Evolutionary conservation across 2,113 vertebrate species (phyloP).

Genomic region (Tragulus kanchil): DNA sequence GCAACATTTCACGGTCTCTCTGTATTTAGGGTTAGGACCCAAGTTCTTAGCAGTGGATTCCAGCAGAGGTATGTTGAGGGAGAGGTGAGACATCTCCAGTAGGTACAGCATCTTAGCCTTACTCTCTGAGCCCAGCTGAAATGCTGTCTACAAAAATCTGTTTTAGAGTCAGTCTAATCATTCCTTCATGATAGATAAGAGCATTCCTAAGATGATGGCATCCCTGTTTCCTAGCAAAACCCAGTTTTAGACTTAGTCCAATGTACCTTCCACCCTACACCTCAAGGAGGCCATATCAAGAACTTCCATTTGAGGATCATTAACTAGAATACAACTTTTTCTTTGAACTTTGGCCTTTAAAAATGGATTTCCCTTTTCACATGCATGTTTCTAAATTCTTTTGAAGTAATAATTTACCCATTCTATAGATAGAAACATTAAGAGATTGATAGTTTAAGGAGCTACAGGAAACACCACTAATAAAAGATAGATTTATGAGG

Average conservation of each 20-base stretch:
- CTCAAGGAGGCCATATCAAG: background rate
- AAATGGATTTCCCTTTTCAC: background rate
- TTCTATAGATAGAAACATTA: background rate
- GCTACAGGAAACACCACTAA: background rate
- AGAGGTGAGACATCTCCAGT: background rate
- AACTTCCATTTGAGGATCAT: background rate
- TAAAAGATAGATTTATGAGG: constrained; percentile 10
- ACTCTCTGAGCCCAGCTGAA: background rate
- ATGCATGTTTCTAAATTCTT: background rate
- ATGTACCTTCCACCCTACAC: background rate
- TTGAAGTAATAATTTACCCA: background rate
- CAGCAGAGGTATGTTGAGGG: background rate
- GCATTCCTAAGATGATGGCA: background rate
- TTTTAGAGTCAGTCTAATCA: background rate
- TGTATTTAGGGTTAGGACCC: background rate
- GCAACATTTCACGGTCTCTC: background rate
- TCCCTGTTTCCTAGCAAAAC: background rate
- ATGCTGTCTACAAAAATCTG: background rate
- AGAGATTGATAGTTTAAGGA: background rate
- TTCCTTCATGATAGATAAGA: background rate
- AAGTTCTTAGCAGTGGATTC: background rate
- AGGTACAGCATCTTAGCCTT: background rate
- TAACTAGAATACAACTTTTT: background rate
- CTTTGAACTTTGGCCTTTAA: background rate
- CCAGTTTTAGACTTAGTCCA: background rate